phyloP scores from a whole-genome alignment of 2,797 vertebrate species.

The Characodon lateralis region DNA sequence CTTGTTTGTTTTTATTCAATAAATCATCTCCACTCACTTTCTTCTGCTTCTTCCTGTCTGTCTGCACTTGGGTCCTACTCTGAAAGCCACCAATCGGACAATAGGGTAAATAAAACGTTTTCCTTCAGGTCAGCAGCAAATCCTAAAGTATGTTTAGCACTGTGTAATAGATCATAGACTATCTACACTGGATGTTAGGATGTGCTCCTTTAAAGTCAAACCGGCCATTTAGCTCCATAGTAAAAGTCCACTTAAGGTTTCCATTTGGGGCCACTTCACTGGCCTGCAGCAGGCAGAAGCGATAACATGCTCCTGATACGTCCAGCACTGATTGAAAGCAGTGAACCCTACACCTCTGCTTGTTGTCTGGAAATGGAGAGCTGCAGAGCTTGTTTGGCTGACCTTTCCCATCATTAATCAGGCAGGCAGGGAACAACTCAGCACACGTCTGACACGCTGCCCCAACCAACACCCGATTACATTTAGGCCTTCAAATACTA shows the following conservation, averaged over 20 bases:
- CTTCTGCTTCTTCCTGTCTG: no score
- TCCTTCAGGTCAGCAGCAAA: constrained; percentile 14
- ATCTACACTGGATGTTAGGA: constrained; percentile 31
- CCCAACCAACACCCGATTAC: constrained; percentile 51
- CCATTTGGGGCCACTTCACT: constrained; percentile 23
- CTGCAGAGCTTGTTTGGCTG: constrained; percentile 52
- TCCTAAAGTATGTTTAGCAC: constrained; percentile 22
- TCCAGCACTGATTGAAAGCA: constrained; percentile 71
- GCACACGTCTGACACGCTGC: constrained; percentile 48
- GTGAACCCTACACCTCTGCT: constrained; percentile 66
- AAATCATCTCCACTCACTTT: no score
- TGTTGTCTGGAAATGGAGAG: constrained; percentile 68
- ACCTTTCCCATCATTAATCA: constrained; percentile 76
- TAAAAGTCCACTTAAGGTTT: constrained; percentile 47
- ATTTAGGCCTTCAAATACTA: constrained; percentile 50
- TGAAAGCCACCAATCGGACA: neutral
- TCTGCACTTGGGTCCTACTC: no score
- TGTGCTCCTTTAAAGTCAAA: constrained; percentile 24
- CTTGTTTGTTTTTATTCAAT: no score
- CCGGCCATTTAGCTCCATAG: constrained; percentile 19
- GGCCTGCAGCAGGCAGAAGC: constrained; percentile 35
- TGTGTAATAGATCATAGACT: constrained; percentile 27
- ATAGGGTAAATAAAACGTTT: neutral
- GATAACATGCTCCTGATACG: constrained; percentile 70
- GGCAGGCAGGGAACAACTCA: constrained; percentile 35